Percentiles rank a stretch among this genome's conserved stretches.
Conservation (phyloP, 2,888 invertebrate species). For the Caradrina kadenii region DNA sequence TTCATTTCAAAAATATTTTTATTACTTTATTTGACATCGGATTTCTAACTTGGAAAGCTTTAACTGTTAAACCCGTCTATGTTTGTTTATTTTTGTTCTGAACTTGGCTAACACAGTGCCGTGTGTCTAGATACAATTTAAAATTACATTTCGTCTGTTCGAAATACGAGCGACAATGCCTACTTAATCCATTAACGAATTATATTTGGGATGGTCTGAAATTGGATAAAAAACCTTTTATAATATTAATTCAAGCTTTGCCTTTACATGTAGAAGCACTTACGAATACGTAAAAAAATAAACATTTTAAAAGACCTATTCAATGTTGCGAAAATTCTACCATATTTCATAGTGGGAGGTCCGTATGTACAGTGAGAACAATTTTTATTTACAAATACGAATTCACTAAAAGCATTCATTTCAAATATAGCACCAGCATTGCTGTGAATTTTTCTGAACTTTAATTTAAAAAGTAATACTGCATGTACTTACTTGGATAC, state of each 20-base stretch:
- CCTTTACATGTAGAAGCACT: conserved; percentile 12
- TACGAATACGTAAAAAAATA: conserved; percentile 20
- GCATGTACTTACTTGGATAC: neutral
- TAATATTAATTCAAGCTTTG: conserved; percentile 2
- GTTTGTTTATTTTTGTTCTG: too few species aligned
- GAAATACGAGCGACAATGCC: neutral
- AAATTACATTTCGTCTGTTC: too few species aligned
- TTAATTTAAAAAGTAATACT: neutral
- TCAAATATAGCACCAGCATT: neutral
- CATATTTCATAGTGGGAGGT: conserved; percentile 31
- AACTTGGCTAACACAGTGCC: too few species aligned
- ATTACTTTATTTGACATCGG: too few species aligned
- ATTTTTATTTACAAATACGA: conserved; percentile 38
- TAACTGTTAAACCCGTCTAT: too few species aligned
- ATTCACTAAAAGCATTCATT: conserved; percentile 42
- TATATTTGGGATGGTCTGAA: neutral
- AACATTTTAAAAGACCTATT: conserved; percentile 35
- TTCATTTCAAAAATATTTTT: too few species aligned
- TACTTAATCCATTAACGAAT: conserved; percentile 8
- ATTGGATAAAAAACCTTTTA: neutral
- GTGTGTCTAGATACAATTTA: too few species aligned
- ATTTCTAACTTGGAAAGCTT: too few species aligned
- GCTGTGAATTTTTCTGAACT: neutral
- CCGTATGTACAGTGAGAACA: neutral
- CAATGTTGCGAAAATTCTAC: conserved; percentile 19